Percentiles rank a stretch among this genome's conserved stretches.
These are phyloP conservation scores for Falco novaeseelandiae DNA, from an alignment of 2,797 vertebrate genomes.

Conservation along the genomic window DNA sequence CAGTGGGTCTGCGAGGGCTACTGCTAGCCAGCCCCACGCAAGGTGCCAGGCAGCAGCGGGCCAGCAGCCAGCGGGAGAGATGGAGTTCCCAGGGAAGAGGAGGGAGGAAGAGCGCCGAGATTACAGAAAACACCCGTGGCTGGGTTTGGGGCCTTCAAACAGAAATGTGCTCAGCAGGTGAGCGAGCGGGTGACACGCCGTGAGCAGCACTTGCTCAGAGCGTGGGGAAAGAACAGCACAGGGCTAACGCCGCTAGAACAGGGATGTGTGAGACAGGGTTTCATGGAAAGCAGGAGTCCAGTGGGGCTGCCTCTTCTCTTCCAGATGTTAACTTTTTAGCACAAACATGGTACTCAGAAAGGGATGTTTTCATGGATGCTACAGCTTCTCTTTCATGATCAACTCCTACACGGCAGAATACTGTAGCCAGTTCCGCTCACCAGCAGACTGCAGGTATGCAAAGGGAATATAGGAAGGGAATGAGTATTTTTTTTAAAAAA, in stretches of 20 bases:
- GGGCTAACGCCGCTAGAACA: background rate
- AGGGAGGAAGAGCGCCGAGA: background rate
- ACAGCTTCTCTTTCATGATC: background rate
- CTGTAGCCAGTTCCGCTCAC: background rate
- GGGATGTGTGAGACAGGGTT: background rate
- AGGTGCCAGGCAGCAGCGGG: slow-evolving; percentile 24
- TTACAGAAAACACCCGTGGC: background rate
- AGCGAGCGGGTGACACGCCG: fast-evolving
- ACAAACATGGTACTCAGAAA: background rate
- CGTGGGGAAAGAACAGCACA: background rate
- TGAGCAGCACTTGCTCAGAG: background rate
- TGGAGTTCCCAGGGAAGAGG: background rate
- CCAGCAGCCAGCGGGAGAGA: background rate
- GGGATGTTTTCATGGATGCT: background rate
- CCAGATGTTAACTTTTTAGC: background rate
- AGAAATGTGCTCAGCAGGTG: background rate
- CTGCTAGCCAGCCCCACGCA: slow-evolving; percentile 9
- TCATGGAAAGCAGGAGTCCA: background rate
- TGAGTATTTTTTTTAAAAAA: background rate
- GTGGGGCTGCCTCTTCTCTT: background rate
- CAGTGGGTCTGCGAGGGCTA: slow-evolving; percentile 16
- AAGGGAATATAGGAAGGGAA: too few relatives aligned
- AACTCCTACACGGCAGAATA: fast-evolving
- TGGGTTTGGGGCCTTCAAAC: background rate
- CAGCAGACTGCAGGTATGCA: background rate